A percentile compares a stretch with the other conserved stretches of the same genome.
These are phyloP conservation scores for Drosophila sturtevanti DNA, from an alignment of 1,140 invertebrate genomes.

Conservation along the genomic window DNA sequence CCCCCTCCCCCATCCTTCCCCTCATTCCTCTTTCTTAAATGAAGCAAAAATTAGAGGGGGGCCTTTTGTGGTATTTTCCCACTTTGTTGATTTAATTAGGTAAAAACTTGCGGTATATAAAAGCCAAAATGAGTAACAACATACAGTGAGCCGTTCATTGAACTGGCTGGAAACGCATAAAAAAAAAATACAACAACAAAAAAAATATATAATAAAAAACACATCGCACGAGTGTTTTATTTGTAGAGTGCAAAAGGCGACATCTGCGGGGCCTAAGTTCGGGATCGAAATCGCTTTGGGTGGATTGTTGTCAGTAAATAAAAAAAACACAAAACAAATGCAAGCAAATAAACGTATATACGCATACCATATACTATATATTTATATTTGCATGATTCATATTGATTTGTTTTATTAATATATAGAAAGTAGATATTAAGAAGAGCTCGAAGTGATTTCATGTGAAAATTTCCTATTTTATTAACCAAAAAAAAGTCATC, in stretches of 20 bases:
- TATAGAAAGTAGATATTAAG: neutral
- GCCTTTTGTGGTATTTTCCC: constrained; percentile 43
- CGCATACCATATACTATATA: neutral
- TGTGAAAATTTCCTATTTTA: neutral
- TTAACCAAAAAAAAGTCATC: neutral
- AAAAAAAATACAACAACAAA: constrained; percentile 9
- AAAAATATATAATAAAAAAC: no score
- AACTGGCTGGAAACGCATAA: constrained; percentile 34
- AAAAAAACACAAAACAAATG: neutral
- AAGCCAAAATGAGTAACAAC: constrained; percentile 58
- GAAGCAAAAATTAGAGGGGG: neutral
- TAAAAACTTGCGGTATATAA: constrained; percentile 48
- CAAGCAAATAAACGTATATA: no score
- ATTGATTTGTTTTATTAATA: constrained; percentile 1
- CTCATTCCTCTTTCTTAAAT: neutral
- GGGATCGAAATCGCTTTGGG: constrained; percentile 4
- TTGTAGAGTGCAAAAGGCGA: constrained; percentile 24
- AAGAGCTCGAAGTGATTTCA: neutral
- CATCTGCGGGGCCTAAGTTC: constrained; percentile 33
- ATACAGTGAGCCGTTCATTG: constrained; percentile 45
- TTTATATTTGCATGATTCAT: neutral
- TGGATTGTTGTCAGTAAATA: neutral
- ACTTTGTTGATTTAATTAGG: constrained; percentile 71
- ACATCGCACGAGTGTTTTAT: neutral
- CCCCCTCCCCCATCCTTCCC: neutral